phyloP scores from a whole-genome alignment of 2,113 vertebrate genomes.

The Grus americana region DNA sequence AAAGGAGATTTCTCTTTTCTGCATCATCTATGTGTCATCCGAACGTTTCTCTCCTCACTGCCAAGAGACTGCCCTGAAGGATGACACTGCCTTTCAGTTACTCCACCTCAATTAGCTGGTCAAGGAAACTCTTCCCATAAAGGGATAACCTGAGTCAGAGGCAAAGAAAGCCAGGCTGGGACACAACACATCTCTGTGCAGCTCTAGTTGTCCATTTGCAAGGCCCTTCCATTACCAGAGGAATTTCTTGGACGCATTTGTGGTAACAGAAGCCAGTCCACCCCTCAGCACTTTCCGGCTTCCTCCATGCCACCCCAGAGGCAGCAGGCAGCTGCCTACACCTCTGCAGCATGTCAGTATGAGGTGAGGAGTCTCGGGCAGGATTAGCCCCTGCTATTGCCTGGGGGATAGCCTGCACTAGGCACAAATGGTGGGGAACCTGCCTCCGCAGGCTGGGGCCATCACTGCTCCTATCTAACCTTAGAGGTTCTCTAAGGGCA shows the following conservation, averaged over 20 bases:
- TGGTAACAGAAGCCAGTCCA: neutral
- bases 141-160: neutral
- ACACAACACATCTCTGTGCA: neutral
- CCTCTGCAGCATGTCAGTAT: neutral
- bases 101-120: neutral
- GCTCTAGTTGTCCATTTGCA: neutral
- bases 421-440: neutral
- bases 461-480: neutral
- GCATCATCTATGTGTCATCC: neutral
- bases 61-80: neutral
- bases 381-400: neutral
- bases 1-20: neutral
- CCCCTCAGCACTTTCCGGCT: neutral
- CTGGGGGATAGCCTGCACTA: neutral
- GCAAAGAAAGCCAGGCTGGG: neutral
- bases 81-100: neutral
- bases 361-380: neutral
- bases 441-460: fast-evolving
- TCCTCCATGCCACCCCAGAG: neutral
- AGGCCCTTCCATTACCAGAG: neutral
- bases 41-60: neutral
- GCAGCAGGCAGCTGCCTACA: neutral
- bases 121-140: neutral
- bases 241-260: neutral
- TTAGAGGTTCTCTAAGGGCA: neutral